Percentiles rank a stretch among this genome's conserved stretches.
These are phyloP conservation scores for Syrrhaptes paradoxus DNA, from an alignment of 2,113 vertebrate genomes.

Conservation along the genomic window DNA sequence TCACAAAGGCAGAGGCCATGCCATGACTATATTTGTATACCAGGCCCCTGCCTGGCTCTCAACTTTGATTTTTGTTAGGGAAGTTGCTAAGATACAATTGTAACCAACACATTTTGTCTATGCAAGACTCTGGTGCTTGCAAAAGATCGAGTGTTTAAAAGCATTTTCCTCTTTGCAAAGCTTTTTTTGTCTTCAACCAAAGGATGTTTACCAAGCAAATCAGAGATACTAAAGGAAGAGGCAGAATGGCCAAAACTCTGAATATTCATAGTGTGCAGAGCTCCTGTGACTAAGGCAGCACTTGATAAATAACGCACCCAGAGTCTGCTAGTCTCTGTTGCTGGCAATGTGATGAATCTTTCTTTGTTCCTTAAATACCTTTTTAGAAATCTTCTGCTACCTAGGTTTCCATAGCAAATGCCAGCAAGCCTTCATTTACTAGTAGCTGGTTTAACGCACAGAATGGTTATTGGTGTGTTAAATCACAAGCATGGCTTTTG, in stretches of 20 bases:
- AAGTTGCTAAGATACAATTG: constrained; percentile 70
- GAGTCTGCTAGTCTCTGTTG: constrained; percentile 35
- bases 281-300: constrained; percentile 20
- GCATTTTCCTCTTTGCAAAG: constrained; percentile 56
- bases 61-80: constrained; percentile 29
- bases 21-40: not conserved
- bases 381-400: constrained; percentile 24
- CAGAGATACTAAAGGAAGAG: constrained; percentile 8
- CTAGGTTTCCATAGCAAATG: not conserved
- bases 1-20: not conserved
- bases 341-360: constrained; percentile 40
- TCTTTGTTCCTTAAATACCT: constrained; percentile 44
- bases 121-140: constrained; percentile 27
- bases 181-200: constrained; percentile 59
- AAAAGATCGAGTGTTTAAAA: constrained; percentile 57
- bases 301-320: constrained; percentile 37
- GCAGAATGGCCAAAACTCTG: constrained; percentile 33
- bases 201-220: constrained; percentile 61
- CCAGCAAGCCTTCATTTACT: not conserved
- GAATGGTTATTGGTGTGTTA: not conserved
- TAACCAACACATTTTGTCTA: constrained; percentile 29
- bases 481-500: not conserved
- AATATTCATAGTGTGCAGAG: not conserved
- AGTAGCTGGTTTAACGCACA: not conserved
- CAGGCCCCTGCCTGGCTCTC: not conserved